Percentiles rank a stretch among this genome's conserved stretches.
These are phyloP conservation scores for Argyrosomus regius DNA, from an alignment of 2,797 vertebrate genomes.

Conservation along the genomic window DNA sequence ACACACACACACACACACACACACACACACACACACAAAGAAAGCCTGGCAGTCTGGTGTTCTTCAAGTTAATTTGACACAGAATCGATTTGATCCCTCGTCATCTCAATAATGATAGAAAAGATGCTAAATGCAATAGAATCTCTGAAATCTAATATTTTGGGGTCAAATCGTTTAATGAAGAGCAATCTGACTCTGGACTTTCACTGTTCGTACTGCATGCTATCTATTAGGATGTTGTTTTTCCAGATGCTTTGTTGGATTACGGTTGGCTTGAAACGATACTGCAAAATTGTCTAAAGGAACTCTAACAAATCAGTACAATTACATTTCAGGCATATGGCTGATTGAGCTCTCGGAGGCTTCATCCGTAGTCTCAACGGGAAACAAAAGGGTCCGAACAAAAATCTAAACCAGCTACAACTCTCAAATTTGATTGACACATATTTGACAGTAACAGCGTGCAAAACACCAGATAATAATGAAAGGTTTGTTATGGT, in stretches of 20 bases:
- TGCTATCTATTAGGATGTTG: conserved; percentile 69
- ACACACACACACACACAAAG: conserved; percentile 52
- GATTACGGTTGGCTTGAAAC: conserved; percentile 40
- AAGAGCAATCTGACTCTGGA: conserved; percentile 84
- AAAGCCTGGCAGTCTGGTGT: conserved; percentile 82
- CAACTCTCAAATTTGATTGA: not conserved
- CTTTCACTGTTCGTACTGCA: conserved; percentile 61
- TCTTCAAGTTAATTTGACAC: conserved; percentile 83
- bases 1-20: conserved; percentile 33
- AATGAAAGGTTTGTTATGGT: no score
- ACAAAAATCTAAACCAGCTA: not conserved
- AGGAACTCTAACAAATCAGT: conserved; percentile 31
- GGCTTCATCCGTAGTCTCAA: not conserved
- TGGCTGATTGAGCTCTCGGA: not conserved
- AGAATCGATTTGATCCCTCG: conserved; percentile 82
- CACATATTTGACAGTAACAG: not conserved
- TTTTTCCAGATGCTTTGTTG: conserved; percentile 63
- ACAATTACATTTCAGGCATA: conserved; percentile 12
- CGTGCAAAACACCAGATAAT: not conserved
- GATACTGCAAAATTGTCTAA: conserved; percentile 15
- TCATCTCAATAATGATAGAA: conserved; percentile 88
- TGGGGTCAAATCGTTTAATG: conserved; percentile 85
- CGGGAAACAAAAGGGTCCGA: not conserved
- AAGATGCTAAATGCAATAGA: conserved; percentile 85
- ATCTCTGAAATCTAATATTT: conserved; percentile 85